Conservation (phyloP, 2,113 vertebrate genomes). For the Passerina amoena region DNA sequence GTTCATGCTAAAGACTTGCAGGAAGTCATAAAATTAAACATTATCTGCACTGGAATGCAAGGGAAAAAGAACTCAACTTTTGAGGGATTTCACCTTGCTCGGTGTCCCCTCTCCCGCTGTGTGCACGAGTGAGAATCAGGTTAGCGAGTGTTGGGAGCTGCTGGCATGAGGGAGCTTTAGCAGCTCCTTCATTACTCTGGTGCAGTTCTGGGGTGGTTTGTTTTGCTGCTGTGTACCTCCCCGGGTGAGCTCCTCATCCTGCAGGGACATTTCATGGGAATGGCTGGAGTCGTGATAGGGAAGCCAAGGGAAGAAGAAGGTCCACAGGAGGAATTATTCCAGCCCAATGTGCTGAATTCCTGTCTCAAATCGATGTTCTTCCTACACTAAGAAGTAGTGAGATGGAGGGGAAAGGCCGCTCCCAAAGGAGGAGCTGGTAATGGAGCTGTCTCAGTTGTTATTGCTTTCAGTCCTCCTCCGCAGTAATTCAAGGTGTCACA, state of each 20-base stretch:
- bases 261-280: fast-evolving
- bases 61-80: slow-evolving; percentile 24
- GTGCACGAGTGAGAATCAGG: fast-evolving
- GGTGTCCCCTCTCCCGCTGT: background rate
- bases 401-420: background rate
- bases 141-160: background rate
- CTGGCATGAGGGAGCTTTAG: background rate
- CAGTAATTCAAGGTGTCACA: background rate
- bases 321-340: background rate
- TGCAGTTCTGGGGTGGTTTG: background rate
- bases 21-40: slow-evolving; percentile 74
- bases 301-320: background rate
- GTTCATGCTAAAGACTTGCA: slow-evolving; percentile 65
- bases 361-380: background rate
- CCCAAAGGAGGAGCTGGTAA: slow-evolving; percentile 28
- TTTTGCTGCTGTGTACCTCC: background rate
- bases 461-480: background rate
- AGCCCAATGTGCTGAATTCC: background rate
- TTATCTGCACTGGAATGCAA: slow-evolving; percentile 61
- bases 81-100: slow-evolving; percentile 15
- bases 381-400: fast-evolving
- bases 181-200: background rate
- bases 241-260: background rate
- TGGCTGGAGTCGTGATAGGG: background rate
- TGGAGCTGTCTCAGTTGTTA: background rate